Evolutionary conservation across 37 sponge, comb jelly and placozoan species (phyloP).

Genomic region (Haliclona indistincta): DNA sequence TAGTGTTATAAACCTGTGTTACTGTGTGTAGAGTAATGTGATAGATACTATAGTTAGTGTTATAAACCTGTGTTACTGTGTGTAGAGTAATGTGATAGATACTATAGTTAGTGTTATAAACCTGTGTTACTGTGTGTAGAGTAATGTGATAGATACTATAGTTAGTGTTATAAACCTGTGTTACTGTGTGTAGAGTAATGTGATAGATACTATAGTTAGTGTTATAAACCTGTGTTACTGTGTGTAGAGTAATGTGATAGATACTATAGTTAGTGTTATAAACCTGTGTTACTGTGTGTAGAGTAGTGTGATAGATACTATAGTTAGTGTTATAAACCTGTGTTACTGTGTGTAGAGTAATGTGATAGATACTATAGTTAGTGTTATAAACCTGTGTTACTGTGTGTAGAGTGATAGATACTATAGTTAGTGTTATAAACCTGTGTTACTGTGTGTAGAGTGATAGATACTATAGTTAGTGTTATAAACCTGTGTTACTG

Average conservation of each 20-base stretch:
- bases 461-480: slow-evolving; percentile 33
- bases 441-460: slow-evolving; percentile 88
- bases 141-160: slow-evolving; percentile 32
- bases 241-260: too few species aligned
- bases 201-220: slow-evolving; percentile 18
- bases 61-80: too few species aligned
- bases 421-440: background rate
- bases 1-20: background rate
- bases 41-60: slow-evolving; percentile 9
- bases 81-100: too few species aligned
- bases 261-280: background rate
- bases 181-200: too few species aligned
- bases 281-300: too few species aligned
- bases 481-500: too few species aligned
- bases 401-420: slow-evolving; percentile 79
- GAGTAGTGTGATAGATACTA: slow-evolving; percentile 42
- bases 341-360: too few species aligned
- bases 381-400: slow-evolving; percentile 68
- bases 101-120: background rate
- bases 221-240: too few species aligned
- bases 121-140: too few species aligned
- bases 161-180: background rate
- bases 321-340: background rate
- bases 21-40: too few species aligned
- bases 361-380: slow-evolving; percentile 21